These are phyloP conservation scores for Cassiopea andromeda DNA, from an alignment of 30 jellyfish, hydroid and myxozoan species.

Conservation along the genomic window DNA sequence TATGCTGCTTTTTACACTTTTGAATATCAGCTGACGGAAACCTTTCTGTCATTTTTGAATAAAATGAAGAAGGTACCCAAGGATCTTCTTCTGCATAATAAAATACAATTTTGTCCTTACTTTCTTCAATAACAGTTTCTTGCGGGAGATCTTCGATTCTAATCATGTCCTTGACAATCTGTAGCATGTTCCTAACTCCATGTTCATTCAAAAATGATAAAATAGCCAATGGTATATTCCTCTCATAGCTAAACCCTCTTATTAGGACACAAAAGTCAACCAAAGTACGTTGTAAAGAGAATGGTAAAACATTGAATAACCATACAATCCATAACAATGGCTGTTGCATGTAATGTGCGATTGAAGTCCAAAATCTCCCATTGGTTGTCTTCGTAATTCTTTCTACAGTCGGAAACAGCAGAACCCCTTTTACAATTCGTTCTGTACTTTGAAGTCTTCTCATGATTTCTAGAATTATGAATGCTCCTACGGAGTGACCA, in stretches of 20 bases:
- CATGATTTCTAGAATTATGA: conserved; percentile 47
- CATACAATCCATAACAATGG: conserved; percentile 44
- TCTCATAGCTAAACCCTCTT: conserved; percentile 37
- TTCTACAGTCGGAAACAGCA: conserved; percentile 76
- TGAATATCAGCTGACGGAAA: conserved; percentile 62
- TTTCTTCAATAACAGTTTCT: conserved; percentile 28
- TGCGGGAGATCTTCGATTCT: conserved; percentile 28
- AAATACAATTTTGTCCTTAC: conserved; percentile 44
- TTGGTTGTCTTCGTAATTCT: conserved; percentile 56
- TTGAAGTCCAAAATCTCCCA: conserved; percentile 73
- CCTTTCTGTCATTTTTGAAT: conserved; percentile 58
- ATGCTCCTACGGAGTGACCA: conserved; percentile 82
- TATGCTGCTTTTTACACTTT: conserved; percentile 28
- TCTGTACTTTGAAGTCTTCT: conserved; percentile 30
- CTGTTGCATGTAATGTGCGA: conserved; percentile 34
- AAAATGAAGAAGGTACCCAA: conserved; percentile 70
- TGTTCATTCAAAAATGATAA: conserved; percentile 38
- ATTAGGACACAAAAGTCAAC: conserved; percentile 2
- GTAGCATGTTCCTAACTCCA: conserved; percentile 68
- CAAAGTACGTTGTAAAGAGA: conserved; percentile 2
- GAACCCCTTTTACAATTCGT: conserved; percentile 29
- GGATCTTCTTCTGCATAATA: conserved; percentile 75
- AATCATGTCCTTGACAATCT: conserved; percentile 62
- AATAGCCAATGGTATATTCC: conserved; percentile 33
- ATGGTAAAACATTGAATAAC: conserved; percentile 31